Base-by-base conservation (phyloP, 1,140 invertebrate species). In the Camponotus pennsylvanicus region DNA sequence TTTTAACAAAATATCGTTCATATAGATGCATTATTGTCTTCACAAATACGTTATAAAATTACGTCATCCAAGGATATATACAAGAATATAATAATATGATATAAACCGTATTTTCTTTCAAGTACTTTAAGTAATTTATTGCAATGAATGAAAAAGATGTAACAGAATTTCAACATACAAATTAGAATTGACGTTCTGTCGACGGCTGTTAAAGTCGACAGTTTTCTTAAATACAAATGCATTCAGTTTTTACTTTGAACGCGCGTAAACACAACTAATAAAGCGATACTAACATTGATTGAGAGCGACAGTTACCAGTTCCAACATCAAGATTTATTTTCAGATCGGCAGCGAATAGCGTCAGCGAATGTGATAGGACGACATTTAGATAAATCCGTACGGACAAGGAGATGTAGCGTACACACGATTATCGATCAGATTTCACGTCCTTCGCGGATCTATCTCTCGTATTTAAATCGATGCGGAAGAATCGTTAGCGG, bases 401-500 rank as follows among this genome's bases (percentile, higher is more conserved):
- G 49, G 21, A 80, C 49, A 80, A 21, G 63, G 15, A 7, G 69
- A 42, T 52, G 61, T 82, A 82, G 57, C 57, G n/a, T 63, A 21
- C 57, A 49, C 27, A 42, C 40, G 69, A 83, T 83, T 75, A 83
- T 83, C 69, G 79, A 83, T 83, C 55, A 57, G 69, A 61, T 63
- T 70, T 61, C 40, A 21, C 52, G 40, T 83, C 3, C 27, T 34
- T 59, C 55, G 21, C 64, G 78, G 37, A 40, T 34, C 45, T 83
- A 63, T 83, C 69, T 73, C 79, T 21, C 69, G 79, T 70, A 75
- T 83, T 83, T 83, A 83, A 83, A 73, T 75, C 40, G 40, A 40
- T 32, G 69, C n/a, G n/a, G 42, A 75, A 75, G n/a, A 42, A 75
- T 82, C 67, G 64, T 82, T 71, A 82, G 42, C 64, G 45, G 49